These are phyloP conservation scores for Entelurus aequoreus DNA, from an alignment of 2,113 vertebrate genomes.

Conservation along the genomic window DNA sequence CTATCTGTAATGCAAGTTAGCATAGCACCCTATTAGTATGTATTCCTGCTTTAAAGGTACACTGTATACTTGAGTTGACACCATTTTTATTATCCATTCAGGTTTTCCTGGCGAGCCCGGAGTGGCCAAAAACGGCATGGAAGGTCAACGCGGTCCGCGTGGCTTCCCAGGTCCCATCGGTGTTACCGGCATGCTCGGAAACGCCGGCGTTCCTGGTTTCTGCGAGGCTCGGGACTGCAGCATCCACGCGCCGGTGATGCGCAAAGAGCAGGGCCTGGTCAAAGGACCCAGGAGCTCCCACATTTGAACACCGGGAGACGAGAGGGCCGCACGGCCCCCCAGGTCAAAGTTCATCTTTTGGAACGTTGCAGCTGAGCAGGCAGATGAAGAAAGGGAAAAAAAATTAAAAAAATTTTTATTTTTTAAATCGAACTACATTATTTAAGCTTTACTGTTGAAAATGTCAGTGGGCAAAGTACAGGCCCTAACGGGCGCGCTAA, in stretches of 20 bases:
- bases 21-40: too few species aligned
- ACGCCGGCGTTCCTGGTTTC: constrained; percentile 58
- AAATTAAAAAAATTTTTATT: not conserved
- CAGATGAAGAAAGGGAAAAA: not conserved
- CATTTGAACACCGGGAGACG: constrained; percentile 37
- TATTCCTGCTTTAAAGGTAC: too few species aligned
- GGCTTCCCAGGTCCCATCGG: constrained; percentile 63
- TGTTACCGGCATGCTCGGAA: constrained; percentile 40
- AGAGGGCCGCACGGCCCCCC: constrained; percentile 2
- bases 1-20: too few species aligned
- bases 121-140: constrained; percentile 54
- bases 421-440: not conserved
- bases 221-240: constrained; percentile 70
- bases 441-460: constrained; percentile 3
- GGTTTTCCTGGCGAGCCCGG: constrained; percentile 63
- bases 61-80: not conserved
- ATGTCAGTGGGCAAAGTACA: constrained; percentile 3
- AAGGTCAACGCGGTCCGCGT: constrained; percentile 55
- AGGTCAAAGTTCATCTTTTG: not conserved
- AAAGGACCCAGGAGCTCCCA: constrained; percentile 61
- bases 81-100: constrained; percentile 22
- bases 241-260: constrained; percentile 59
- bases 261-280: constrained; percentile 71
- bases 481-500: constrained; percentile 6
- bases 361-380: not conserved